These are phyloP conservation scores for Neotragus moschatus DNA, from an alignment of 2,113 vertebrate species.

Conservation along the genomic window DNA sequence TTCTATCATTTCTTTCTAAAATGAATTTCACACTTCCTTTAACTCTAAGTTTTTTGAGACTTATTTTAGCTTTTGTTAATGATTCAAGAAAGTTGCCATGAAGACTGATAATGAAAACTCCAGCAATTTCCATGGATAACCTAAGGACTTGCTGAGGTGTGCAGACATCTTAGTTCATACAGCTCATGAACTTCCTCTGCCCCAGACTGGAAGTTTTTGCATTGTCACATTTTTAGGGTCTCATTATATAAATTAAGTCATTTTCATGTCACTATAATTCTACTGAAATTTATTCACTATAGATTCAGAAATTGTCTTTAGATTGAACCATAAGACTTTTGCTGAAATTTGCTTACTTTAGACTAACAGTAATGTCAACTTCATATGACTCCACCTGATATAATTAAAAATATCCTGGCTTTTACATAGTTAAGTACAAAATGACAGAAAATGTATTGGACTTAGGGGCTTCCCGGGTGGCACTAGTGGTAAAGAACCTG, in stretches of 20 bases:
- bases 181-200: not conserved
- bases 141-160: not conserved
- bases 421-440: not conserved
- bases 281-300: not conserved
- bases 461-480: not conserved
- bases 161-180: not conserved
- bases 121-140: not conserved
- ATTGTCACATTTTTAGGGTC: not conserved
- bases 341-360: not conserved
- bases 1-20: constrained; percentile 1
- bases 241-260: not conserved
- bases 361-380: not conserved
- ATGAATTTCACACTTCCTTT: not conserved
- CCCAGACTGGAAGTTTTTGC: not conserved
- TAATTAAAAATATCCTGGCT: not conserved
- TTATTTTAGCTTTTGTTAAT: constrained; percentile 24
- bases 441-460: not conserved
- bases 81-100: not conserved
- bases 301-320: not conserved
- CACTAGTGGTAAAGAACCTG: not conserved
- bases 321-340: not conserved
- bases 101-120: not conserved
- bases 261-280: not conserved
- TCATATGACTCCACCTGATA: not conserved
- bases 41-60: not conserved